Evolutionary conservation across 2,888 invertebrate species (phyloP).

Genomic region (Agonopterix alstromeriana): DNA sequence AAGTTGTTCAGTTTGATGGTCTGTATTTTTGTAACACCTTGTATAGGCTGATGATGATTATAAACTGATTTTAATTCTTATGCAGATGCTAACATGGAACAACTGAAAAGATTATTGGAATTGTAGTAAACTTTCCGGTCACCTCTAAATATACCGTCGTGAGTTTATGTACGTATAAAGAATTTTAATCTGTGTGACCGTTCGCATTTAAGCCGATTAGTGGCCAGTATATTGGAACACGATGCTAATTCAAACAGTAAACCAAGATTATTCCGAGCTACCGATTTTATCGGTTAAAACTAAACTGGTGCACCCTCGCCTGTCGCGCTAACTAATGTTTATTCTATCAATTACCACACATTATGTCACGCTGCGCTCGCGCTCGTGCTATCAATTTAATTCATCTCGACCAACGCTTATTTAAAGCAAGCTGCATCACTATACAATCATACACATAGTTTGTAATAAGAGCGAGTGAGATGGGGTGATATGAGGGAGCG

Average conservation of each 20-base stretch:
- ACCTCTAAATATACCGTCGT: too few relatives aligned
- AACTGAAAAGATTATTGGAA: too few relatives aligned
- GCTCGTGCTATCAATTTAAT: slow-evolving; percentile 48
- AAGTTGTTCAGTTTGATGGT: too few relatives aligned
- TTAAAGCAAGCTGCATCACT: slow-evolving; percentile 31
- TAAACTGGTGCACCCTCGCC: slow-evolving; percentile 10
- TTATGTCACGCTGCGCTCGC: slow-evolving; percentile 43
- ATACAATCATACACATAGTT: not conserved
- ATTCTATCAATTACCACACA: slow-evolving; percentile 52
- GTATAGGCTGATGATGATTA: too few relatives aligned
- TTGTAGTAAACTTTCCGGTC: too few relatives aligned
- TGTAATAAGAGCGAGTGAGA: too few relatives aligned
- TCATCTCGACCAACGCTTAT: slow-evolving; percentile 36
- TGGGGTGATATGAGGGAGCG: too few relatives aligned
- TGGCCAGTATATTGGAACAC: not conserved
- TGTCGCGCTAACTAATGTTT: slow-evolving; percentile 27
- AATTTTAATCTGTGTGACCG: too few relatives aligned
- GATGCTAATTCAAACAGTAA: slow-evolving; percentile 7
- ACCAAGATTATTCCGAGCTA: slow-evolving; percentile 4
- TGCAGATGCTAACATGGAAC: too few relatives aligned
- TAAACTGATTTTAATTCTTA: too few relatives aligned
- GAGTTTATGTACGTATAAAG: too few relatives aligned
- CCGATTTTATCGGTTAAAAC: slow-evolving; percentile 6
- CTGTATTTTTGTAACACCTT: too few relatives aligned
- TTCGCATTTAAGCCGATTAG: not conserved